Evolutionary conservation across 2,888 invertebrate species (phyloP).

Genomic region (Scrobipalpa costella): DNA sequence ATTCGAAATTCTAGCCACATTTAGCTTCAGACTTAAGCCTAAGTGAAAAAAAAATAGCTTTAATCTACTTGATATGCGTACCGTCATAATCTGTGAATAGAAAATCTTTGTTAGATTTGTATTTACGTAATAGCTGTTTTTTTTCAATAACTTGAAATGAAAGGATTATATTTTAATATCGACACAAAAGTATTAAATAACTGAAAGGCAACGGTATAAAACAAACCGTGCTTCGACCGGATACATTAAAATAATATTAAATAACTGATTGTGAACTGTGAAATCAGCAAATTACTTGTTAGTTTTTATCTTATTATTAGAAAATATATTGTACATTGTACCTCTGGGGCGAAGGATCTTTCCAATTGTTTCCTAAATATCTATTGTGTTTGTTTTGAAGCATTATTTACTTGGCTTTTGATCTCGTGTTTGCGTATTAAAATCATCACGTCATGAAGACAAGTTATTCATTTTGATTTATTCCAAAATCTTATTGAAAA

Average conservation of each 20-base stretch:
- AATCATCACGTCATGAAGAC: not conserved
- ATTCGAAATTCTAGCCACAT: slow-evolving; percentile 8
- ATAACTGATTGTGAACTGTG: not conserved
- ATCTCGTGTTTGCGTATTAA: not conserved
- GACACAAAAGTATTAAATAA: too few species aligned
- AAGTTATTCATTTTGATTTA: too few species aligned
- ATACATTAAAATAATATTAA: too few species aligned
- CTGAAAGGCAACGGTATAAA: too few species aligned
- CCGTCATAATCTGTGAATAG: slow-evolving; percentile 5
- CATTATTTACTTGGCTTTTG: not conserved
- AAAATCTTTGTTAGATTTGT: not conserved
- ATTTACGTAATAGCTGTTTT: not conserved
- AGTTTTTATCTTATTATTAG: not conserved
- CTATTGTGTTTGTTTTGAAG: not conserved
- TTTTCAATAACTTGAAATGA: not conserved
- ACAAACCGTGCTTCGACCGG: too few species aligned
- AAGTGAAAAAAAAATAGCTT: not conserved
- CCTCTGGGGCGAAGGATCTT: not conserved
- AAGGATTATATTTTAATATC: not conserved
- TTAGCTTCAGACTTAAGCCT: not conserved
- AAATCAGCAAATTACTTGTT: not conserved
- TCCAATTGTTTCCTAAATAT: not conserved
- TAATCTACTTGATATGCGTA: not conserved
- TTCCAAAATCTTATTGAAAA: too few species aligned
- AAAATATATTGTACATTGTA: too few species aligned